These are phyloP conservation scores for Barypeithes pellucidus DNA, from an alignment of 2,888 invertebrate species.

Conservation along the genomic window DNA sequence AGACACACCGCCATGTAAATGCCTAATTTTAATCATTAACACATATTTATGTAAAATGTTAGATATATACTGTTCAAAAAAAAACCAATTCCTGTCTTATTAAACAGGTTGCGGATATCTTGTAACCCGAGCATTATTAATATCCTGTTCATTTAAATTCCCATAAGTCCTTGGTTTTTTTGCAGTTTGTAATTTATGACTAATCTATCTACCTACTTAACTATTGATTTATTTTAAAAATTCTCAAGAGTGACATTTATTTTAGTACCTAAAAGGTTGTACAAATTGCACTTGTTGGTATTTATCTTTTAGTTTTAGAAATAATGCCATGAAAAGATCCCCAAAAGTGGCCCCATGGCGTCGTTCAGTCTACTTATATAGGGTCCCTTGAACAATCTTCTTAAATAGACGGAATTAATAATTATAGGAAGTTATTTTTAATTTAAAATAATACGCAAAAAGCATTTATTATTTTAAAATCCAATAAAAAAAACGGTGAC, in stretches of 20 bases:
- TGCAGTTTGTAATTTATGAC: conserved; percentile 1
- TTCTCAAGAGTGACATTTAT: not conserved
- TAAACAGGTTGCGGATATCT: conserved; percentile 15
- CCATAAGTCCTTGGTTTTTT: conserved; percentile 15
- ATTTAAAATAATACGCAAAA: conserved; percentile 19
- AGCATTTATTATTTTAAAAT: conserved; percentile 2
- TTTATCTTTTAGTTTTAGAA: not conserved
- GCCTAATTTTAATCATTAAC: not conserved
- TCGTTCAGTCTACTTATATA: not conserved
- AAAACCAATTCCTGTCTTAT: conserved; percentile 11
- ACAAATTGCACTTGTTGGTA: not conserved
- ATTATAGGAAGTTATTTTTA: conserved; percentile 11
- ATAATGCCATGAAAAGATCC: not conserved
- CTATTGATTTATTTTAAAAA: conserved; percentile 25
- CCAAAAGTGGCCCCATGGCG: conserved; percentile 1
- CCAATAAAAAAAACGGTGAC: conserved; percentile 60
- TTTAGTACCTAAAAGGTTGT: not conserved
- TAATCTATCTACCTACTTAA: not conserved
- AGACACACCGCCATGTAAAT: not conserved
- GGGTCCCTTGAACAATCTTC: not conserved
- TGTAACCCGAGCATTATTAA: not conserved
- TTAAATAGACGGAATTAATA: too few relatives aligned
- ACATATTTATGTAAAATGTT: not conserved
- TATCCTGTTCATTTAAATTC: conserved; percentile 8
- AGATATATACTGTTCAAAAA: not conserved